Conservation (phyloP, 1,140 invertebrate genomes). For the Meloidogyne hapla region DNA sequence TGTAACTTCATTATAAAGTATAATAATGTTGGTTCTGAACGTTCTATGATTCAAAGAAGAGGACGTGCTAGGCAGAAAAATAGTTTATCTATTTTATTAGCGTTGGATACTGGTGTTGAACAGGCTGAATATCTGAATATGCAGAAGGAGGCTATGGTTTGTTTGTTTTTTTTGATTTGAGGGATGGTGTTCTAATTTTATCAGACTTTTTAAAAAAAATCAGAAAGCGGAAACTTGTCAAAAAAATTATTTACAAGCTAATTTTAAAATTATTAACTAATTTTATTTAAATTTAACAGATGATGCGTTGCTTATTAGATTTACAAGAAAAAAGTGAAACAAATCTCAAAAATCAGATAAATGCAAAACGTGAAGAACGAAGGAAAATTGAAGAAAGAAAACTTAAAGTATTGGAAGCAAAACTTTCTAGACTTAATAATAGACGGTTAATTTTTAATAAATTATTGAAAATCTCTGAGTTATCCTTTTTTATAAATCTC, state of each 20-base stretch:
- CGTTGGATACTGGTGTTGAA: constrained; percentile 38
- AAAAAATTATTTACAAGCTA: no score
- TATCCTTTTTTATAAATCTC: no score
- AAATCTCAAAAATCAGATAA: constrained; percentile 9
- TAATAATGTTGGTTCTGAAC: constrained; percentile 65
- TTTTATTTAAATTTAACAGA: no score
- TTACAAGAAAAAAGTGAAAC: constrained; percentile 25
- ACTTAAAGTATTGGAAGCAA: not conserved
- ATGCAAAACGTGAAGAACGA: not conserved
- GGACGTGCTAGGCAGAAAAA: constrained; percentile 54
- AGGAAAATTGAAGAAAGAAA: constrained; percentile 11
- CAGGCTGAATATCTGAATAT: constrained; percentile 49
- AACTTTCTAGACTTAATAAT: not conserved
- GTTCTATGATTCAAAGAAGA: constrained; percentile 65
- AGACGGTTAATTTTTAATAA: constrained; percentile 13
- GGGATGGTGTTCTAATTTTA: no score
- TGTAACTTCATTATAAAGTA: constrained; percentile 66
- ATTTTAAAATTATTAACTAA: no score
- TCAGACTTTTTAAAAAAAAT: no score
- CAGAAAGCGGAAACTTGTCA: no score
- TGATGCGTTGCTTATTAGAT: constrained; percentile 32
- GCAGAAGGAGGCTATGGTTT: constrained; percentile 39
- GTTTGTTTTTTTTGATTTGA: not conserved
- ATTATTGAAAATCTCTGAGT: no score
- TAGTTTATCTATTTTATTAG: constrained; percentile 41